These are phyloP conservation scores for Pollicipes pollicipes DNA, from an alignment of 1,140 invertebrate species.

Conservation along the genomic window DNA sequence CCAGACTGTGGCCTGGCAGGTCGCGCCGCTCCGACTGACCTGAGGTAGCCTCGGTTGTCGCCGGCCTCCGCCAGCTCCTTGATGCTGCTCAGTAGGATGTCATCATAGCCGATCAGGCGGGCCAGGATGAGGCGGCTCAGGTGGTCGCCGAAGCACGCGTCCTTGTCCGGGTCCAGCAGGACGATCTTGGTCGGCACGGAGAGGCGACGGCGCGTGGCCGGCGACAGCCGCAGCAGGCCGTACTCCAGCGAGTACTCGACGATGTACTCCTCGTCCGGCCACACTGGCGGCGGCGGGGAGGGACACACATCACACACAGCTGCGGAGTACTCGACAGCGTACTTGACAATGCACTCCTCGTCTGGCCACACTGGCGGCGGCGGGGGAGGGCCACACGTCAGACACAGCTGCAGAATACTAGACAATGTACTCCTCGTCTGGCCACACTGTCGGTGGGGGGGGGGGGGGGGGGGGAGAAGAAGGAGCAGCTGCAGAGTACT, in stretches of 20 bases:
- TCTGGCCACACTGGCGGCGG: constrained; percentile 28
- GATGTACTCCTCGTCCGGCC: constrained; percentile 73
- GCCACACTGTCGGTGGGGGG: background rate
- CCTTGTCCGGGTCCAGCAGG: constrained; percentile 59
- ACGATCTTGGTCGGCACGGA: constrained; percentile 87
- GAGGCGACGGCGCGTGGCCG: constrained; percentile 56
- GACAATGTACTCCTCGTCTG: constrained; percentile 84
- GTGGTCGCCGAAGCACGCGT: constrained; percentile 82
- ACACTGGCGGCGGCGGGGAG: background rate
- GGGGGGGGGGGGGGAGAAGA: no score
- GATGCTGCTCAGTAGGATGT: constrained; percentile 88
- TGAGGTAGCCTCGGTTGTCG: constrained; percentile 84
- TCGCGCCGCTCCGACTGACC: constrained; percentile 35
- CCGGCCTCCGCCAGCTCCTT: constrained; percentile 87
- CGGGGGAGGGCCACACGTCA: background rate
- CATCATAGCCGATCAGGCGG: constrained; percentile 88
- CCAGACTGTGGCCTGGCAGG: no score
- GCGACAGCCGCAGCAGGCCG: constrained; percentile 78
- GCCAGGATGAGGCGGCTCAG: constrained; percentile 78
- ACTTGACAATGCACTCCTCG: constrained; percentile 93
- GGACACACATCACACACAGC: no score
- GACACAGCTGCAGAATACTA: no score
- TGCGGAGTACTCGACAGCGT: constrained; percentile 91
- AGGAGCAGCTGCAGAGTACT: no score
- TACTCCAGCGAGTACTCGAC: constrained; percentile 96